phyloP scores from a whole-genome alignment of 2,113 vertebrate species.

The Clarias magur region DNA sequence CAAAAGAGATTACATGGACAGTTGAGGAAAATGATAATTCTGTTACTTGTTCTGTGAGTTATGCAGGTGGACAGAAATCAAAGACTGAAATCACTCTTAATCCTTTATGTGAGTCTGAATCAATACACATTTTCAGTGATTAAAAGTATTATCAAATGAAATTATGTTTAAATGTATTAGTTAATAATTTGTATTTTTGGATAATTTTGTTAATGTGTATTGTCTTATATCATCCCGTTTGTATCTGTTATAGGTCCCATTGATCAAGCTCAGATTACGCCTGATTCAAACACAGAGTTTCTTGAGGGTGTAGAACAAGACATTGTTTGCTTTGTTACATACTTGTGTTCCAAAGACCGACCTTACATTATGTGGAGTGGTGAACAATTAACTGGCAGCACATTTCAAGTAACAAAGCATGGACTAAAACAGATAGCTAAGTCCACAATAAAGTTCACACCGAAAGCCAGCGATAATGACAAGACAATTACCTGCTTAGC shows the following conservation, averaged over 20 bases:
- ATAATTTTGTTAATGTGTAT: not conserved
- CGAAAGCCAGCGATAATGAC: slow-evolving; percentile 24
- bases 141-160: not conserved
- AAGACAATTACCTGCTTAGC: slow-evolving; percentile 19
- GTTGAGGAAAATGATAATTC: slow-evolving; percentile 25
- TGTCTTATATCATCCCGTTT: not conserved
- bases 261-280: slow-evolving; percentile 1
- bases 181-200: too few relatives aligned
- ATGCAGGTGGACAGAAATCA: not conserved
- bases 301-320: slow-evolving; percentile 50
- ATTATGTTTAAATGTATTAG: not conserved
- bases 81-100: slow-evolving; percentile 16
- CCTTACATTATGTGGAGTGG: slow-evolving; percentile 20
- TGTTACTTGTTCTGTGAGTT: slow-evolving; percentile 22
- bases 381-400: not conserved
- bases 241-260: slow-evolving; percentile 10
- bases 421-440: not conserved
- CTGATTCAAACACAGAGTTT: slow-evolving; percentile 43
- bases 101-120: slow-evolving; percentile 29
- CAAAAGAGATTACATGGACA: slow-evolving; percentile 13
- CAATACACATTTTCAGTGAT: not conserved
- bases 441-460: slow-evolving; percentile 32
- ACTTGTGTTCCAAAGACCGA: slow-evolving; percentile 48
- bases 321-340: slow-evolving; percentile 54
- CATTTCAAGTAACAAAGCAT: not conserved